Base-by-base conservation (phyloP, 92 coral and sea anemone species). In the Porites divaricata region DNA sequence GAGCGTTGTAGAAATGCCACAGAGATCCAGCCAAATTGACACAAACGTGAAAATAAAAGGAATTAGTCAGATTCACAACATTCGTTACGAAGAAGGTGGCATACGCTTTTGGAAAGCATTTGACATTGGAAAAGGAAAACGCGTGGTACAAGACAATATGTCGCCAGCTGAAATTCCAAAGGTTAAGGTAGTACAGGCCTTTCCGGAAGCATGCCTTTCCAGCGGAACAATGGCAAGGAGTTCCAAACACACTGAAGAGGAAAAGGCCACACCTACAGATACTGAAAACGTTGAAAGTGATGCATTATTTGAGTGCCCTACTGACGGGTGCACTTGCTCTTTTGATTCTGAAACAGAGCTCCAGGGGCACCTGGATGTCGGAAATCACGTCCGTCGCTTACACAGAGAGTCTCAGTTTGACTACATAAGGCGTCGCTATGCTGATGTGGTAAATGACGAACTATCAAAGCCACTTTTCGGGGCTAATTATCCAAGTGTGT, bases 1-100 rank as follows among this genome's bases (percentile, higher is more conserved):
- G 54, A 80, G 85, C 56, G 64, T 80, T 28, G 85, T 68, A 57
- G 57, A 80, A 70, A 80, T 80, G 85, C 76, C 85, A 80, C 74
- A 67, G 51, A 86, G 79, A 19, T 73, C 80, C 66, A 75, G 87
- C 65, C 82, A 83, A 23, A 51, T 75, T 63, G 73, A 73, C 70
- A 67, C 56, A 70, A 80, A 80, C 76, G 76, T 50, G 66, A 67
- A 26, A 67, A 80, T 80, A 13, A 23, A 45, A 75, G 88, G 88
- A 75, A 75, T 84, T 28, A 84, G 83, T 84, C 73, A 84, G 66
- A 84, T 84, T 63, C 83, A 84, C 75, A 84, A 74, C 66, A 84
- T 84, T 75, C 83, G 67, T 84, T 84, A 84, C 81, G 75, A 84
- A 84, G 81, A 84, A 75, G 79, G 62, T 72, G 86, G 70, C 70